These are phyloP conservation scores for Tricholauxania praeusta DNA, from an alignment of 2,888 invertebrate genomes.

Conservation along the genomic window DNA sequence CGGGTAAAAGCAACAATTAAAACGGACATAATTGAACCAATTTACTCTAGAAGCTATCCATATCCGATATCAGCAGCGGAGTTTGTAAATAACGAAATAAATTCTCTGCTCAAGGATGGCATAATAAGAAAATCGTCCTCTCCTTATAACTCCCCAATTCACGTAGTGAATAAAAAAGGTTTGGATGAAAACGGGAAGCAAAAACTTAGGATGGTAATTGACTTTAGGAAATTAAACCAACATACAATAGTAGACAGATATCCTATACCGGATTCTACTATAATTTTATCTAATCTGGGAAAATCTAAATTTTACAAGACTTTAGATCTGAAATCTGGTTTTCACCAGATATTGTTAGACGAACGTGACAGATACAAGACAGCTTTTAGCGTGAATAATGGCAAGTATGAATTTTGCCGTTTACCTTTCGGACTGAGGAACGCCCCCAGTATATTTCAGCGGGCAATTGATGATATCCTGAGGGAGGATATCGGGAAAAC, in stretches of 20 bases:
- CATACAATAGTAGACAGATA: constrained; percentile 8
- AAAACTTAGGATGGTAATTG: constrained; percentile 34
- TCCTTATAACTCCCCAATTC: background rate
- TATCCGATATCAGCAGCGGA: too few species aligned
- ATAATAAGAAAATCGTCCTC: too few species aligned
- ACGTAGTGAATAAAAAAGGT: constrained; percentile 30
- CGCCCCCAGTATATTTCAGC: constrained; percentile 38
- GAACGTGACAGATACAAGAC: constrained; percentile 37
- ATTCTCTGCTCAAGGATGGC: too few species aligned
- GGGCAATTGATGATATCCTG: constrained; percentile 39
- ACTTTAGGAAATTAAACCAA: constrained; percentile 19
- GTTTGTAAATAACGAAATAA: too few species aligned
- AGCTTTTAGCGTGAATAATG: constrained; percentile 31
- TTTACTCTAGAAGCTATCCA: too few species aligned
- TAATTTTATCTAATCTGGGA: constrained; percentile 28
- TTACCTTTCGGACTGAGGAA: constrained; percentile 27
- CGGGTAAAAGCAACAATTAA: too few species aligned
- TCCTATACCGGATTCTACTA: constrained; percentile 17
- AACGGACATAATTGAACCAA: too few species aligned
- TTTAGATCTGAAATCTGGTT: constrained; percentile 33
- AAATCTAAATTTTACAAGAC: constrained; percentile 31
- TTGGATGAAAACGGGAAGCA: constrained; percentile 27
- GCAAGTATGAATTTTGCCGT: constrained; percentile 40
- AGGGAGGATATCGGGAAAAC: constrained; percentile 36
- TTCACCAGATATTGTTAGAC: constrained; percentile 29